Base-by-base conservation (phyloP, 2,888 invertebrate species). In the Hermaeophaga mercurialis region DNA sequence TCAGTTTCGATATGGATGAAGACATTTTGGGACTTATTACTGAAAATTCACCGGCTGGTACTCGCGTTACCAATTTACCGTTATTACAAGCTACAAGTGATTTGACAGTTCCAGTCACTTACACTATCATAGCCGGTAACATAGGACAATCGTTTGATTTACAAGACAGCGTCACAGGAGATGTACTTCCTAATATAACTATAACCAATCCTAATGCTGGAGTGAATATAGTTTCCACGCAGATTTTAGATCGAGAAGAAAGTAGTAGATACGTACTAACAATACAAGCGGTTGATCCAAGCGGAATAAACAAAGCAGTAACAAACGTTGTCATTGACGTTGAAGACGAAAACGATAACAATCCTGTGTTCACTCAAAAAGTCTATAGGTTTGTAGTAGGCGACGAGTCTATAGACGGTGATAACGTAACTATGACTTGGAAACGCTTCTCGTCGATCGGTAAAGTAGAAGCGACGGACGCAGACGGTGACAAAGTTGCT, bases 401-500 rank as follows among this genome's bases (percentile, higher is more conserved):
- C 52, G 88, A 88, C 28, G 85, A 84, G 53, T 80, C 80, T 28
- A 58, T 79, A 2, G 79, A 79, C 56, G 80, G 81, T 17, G 84
- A 82, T 69, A 88, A 89, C 71, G 83, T 85, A 5, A 80, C 80
- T 3, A 82, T 83, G 9, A 81, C 80, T 45, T 90, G 89, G 88
- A 85, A 87, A 70, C 82, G 92, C 54, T 96, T 94, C 73, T 84
- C 88, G 1, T 87, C 88, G 24, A 85, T 96, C 59, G 95, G 94
- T 1, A 88, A 85, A 71, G 92, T 96, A 9, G 85, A 86, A 61
- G 96, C 96, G 0, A 85, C 83, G 49, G 96, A 96, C 75, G 88
- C 88, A 0, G 96, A 96, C 75, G 93, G 91, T n/a, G 94, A 95
- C 76, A 86, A 88, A 68, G 84, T 95, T n/a, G 90, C 91, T 46